phyloP scores from a whole-genome alignment of 2,888 invertebrate genomes.

The Kryphioiulus occultus region DNA sequence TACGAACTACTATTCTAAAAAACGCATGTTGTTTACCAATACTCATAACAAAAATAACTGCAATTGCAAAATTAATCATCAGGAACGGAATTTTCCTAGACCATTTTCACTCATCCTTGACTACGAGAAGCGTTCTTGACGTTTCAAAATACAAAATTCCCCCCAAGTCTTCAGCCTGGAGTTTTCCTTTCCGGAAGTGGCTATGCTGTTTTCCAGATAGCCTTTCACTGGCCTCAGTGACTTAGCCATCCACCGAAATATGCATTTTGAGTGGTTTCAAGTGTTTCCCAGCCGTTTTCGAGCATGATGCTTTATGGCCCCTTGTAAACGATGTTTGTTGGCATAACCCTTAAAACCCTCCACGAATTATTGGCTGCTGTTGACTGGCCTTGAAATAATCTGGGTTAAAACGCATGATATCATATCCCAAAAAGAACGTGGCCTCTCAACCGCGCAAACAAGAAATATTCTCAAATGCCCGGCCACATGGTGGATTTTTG shows the following conservation, averaged over 20 bases:
- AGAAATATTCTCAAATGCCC: background rate
- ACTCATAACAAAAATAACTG: too few relatives aligned
- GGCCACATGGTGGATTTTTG: conserved; percentile 1
- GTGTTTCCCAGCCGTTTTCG: background rate
- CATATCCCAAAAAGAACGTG: background rate
- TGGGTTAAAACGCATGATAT: conserved; percentile 7
- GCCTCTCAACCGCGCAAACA: background rate
- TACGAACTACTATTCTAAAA: too few relatives aligned
- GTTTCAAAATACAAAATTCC: too few relatives aligned
- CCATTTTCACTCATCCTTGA: too few relatives aligned
- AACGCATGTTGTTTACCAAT: too few relatives aligned
- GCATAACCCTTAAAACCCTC: conserved; percentile 1
- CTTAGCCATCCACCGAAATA: background rate
- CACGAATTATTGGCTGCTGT: background rate
- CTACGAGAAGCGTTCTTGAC: too few relatives aligned
- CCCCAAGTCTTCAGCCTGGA: too few relatives aligned
- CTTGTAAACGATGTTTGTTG: background rate
- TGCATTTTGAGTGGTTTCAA: conserved; percentile 9
- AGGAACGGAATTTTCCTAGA: too few relatives aligned
- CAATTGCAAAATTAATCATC: too few relatives aligned
- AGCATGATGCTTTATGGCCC: conserved; percentile 1
- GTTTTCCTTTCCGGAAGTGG: too few relatives aligned
- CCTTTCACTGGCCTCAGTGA: background rate
- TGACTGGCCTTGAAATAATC: background rate
- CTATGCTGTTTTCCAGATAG: too few relatives aligned